Evolutionary conservation across 2,888 invertebrate species (phyloP).

Genomic region (Xanthia togata): DNA sequence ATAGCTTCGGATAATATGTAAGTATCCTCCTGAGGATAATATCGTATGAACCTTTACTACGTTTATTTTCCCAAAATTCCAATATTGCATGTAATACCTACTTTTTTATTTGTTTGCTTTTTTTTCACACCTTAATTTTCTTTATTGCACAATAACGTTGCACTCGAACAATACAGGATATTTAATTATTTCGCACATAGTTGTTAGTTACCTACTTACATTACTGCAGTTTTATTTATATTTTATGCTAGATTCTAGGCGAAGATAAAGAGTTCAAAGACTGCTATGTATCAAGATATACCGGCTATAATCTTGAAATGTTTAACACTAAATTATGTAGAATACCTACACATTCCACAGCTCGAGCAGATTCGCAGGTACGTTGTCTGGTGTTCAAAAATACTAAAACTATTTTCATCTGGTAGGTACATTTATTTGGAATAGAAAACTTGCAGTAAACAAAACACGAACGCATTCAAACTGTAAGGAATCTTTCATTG

Average conservation of each 20-base stretch:
- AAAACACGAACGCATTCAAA: slow-evolving; percentile 29
- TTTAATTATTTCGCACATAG: slow-evolving; percentile 22
- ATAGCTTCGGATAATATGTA: slow-evolving; percentile 36
- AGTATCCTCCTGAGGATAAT: not conserved
- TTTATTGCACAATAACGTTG: not conserved
- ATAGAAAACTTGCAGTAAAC: slow-evolving; percentile 42
- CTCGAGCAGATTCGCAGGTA: slow-evolving; percentile 39
- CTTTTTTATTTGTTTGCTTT: not conserved
- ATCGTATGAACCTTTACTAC: not conserved
- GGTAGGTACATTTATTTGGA: slow-evolving; percentile 49
- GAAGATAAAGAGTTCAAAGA: slow-evolving; percentile 60
- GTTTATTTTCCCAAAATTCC: not conserved
- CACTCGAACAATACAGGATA: slow-evolving; percentile 3
- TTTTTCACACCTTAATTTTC: not conserved
- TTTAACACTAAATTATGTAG: slow-evolving; percentile 54
- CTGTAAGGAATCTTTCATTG: slow-evolving; percentile 45
- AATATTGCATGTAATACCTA: not conserved
- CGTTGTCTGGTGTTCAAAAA: slow-evolving; percentile 52
- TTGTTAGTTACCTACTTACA: slow-evolving; percentile 15
- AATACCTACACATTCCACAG: slow-evolving; percentile 54
- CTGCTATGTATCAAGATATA: slow-evolving; percentile 37
- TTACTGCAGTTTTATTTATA: slow-evolving; percentile 16
- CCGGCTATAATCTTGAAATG: slow-evolving; percentile 44
- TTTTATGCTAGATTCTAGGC: slow-evolving; percentile 15
- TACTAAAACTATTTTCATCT: slow-evolving; percentile 55